These are phyloP conservation scores for Clinocottus analis DNA, from an alignment of 2,113 vertebrate genomes.

Conservation along the genomic window DNA sequence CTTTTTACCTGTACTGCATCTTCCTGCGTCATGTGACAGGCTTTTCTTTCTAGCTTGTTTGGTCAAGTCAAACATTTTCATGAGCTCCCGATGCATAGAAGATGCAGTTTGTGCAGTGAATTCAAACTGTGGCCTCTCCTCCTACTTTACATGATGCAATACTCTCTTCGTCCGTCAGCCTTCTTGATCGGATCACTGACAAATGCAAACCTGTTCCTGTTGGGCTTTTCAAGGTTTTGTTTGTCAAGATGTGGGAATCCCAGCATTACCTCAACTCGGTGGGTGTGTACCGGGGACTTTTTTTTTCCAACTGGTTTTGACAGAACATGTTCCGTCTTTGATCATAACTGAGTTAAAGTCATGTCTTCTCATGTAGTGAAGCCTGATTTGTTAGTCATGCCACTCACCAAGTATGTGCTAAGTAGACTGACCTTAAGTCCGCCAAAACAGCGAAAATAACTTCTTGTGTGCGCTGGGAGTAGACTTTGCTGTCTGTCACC, in stretches of 20 bases:
- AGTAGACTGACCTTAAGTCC: background rate
- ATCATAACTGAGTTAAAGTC: background rate
- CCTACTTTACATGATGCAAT: background rate
- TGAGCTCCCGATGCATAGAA: background rate
- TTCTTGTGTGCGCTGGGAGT: background rate
- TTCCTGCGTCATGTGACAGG: background rate
- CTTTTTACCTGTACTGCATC: background rate
- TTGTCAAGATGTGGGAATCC: slow-evolving; percentile 19
- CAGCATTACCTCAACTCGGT: slow-evolving; percentile 25
- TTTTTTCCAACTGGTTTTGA: slow-evolving; percentile 13
- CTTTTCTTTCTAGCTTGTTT: slow-evolving; percentile 15
- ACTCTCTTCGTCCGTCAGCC: background rate
- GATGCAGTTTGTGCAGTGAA: slow-evolving; percentile 3
- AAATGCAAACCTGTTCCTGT: background rate
- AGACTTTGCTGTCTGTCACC: slow-evolving; percentile 21
- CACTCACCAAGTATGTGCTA: background rate
- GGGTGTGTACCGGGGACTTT: slow-evolving; percentile 11
- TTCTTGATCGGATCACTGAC: background rate
- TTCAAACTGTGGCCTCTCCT: background rate
- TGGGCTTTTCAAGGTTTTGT: background rate
- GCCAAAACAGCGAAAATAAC: background rate
- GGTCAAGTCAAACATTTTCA: slow-evolving; percentile 19
- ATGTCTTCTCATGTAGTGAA: slow-evolving; percentile 26
- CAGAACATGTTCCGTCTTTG: slow-evolving; percentile 7
- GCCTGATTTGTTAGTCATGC: slow-evolving; percentile 1